A percentile compares a stretch with the other conserved stretches of the same genome.
Evolutionary conservation across 1,140 invertebrate genomes (phyloP).

Genomic region (Chionoecetes opilio): DNA sequence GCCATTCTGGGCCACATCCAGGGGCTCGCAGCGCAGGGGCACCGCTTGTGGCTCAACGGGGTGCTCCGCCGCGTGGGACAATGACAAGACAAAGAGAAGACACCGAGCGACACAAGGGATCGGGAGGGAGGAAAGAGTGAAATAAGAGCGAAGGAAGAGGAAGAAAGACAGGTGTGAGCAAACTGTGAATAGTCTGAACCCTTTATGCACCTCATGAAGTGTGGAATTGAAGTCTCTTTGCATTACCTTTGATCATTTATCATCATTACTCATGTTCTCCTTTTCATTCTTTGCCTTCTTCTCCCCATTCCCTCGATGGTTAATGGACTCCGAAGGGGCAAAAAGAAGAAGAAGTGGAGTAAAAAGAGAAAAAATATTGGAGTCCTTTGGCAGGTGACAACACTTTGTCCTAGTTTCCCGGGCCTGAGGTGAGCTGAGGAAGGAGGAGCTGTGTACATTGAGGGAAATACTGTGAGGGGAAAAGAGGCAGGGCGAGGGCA

Average conservation of each 20-base stretch:
- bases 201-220: not conserved
- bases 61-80: too few relatives aligned
- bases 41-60: too few relatives aligned
- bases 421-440: not conserved
- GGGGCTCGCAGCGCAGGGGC: too few relatives aligned
- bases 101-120: not conserved
- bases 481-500: not conserved
- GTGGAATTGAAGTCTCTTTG: not conserved
- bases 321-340: not conserved
- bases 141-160: too few relatives aligned
- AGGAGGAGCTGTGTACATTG: not conserved
- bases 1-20: too few relatives aligned
- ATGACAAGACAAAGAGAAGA: not conserved
- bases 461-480: not conserved
- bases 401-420: not conserved
- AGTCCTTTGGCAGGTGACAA: not conserved
- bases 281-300: not conserved
- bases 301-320: not conserved
- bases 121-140: not conserved
- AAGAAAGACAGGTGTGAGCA: too few relatives aligned
- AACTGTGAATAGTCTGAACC: not conserved
- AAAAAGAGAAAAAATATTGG: not conserved
- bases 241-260: not conserved
- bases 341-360: not conserved
- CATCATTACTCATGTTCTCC: not conserved